Conservation (phyloP, 2,797 vertebrate species). For the Mormyrus proboscirostris region DNA sequence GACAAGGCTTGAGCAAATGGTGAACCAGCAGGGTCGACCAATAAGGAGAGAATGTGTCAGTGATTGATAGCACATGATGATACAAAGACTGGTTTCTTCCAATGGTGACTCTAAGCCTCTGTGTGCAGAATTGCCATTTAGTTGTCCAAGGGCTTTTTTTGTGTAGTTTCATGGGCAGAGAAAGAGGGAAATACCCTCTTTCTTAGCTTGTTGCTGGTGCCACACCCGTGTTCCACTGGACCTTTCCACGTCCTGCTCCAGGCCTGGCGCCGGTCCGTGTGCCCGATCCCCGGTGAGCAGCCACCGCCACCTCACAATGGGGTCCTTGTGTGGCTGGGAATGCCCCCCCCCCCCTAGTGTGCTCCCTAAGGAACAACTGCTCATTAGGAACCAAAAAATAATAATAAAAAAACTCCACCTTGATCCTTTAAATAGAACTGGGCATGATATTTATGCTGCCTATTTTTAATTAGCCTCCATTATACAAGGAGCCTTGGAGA, state of each 20-base stretch:
- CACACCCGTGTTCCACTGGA: conserved; percentile 43
- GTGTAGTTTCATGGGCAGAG: conserved; percentile 8
- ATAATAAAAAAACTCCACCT: conserved; percentile 29
- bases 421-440: conserved; percentile 32
- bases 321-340: conserved; percentile 37
- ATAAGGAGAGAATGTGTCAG: neutral
- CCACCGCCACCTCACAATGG: conserved; percentile 37
- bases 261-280: conserved; percentile 24
- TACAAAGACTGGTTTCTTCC: neutral
- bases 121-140: conserved; percentile 18
- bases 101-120: conserved; percentile 2
- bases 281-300: conserved; percentile 32
- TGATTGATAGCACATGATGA: neutral
- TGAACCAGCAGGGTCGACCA: neutral
- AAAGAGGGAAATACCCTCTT: conserved; percentile 39
- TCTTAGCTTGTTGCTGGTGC: conserved; percentile 20
- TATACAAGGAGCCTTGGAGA: conserved; percentile 44
- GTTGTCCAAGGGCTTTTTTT: conserved; percentile 7
- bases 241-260: conserved; percentile 28
- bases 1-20: neutral
- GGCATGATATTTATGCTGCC: conserved; percentile 33
- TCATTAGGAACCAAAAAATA: conserved; percentile 37
- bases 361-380: conserved; percentile 33
- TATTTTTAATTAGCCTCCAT: conserved; percentile 41
- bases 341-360: conserved; percentile 22